Base-by-base conservation (phyloP, 2,113 vertebrate species). In the Myrmecobius fasciatus region DNA sequence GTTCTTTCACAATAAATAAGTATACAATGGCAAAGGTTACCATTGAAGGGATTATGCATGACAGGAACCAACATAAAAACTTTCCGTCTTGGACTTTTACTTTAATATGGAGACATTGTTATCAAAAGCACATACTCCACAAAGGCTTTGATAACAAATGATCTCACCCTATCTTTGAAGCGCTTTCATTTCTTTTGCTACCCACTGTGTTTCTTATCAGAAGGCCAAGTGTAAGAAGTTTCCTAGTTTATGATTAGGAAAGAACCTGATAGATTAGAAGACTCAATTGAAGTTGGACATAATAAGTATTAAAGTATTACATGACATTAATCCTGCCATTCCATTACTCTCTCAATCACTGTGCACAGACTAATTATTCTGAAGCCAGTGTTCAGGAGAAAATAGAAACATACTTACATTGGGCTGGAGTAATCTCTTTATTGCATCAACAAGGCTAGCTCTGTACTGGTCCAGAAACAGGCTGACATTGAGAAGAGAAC, bases 301-400 rank as follows among this genome's bases (percentile, higher is more conserved):
- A 99, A 99, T 99, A 99, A 99, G 99, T 99, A 99, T 99, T 99
- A 99, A 99, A 99, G 99, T 99, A 99, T 99, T 99, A 99, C 99
- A 99, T 99, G 99, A 99, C 99, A 99, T 99, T 99, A 99, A 99
- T 99, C 99, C 99, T 99, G 98, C 99, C 99, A 99, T 99, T 99
- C 99, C 98, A 99, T 99, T 99, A 99, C 99, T 99, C 98, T 99
- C 98, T 98, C 98, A 98, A 99, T 99, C 99, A 98, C 98, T 98
- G 98, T 98, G 98, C 97, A 97, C 98, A 98, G 98, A 99, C 99
- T 99, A 99, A 99, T 99, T 99, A 99, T 99, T 99, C 98, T 98
- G 98, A 99, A 99, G 98, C 97, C 98, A 98, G 98, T 97, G 98
- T 98, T 98, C 98, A 98, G 97, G 98, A 99, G 98, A 98, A 99